A percentile compares a stretch with the other conserved stretches of the same genome.
These are phyloP conservation scores for Reticulitermes speratus DNA, from an alignment of 1,140 invertebrate species.

Conservation along the genomic window DNA sequence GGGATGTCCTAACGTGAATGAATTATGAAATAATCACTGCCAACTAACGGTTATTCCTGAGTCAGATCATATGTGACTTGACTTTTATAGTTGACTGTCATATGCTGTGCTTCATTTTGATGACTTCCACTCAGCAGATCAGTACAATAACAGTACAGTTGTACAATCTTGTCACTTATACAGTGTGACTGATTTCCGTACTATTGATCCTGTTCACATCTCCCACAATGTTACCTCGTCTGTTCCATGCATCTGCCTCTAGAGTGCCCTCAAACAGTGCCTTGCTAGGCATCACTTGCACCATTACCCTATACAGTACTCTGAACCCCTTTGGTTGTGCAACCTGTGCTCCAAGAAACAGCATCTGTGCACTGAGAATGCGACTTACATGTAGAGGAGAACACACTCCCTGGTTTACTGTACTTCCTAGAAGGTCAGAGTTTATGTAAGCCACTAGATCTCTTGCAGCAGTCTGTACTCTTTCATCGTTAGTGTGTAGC, in stretches of 20 bases:
- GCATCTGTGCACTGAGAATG: constrained; percentile 38
- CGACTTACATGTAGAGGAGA: constrained; percentile 39
- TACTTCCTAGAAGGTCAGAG: not conserved
- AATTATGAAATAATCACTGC: not conserved
- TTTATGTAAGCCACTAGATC: constrained; percentile 35
- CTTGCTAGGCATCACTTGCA: constrained; percentile 39
- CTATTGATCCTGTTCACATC: constrained; percentile 42
- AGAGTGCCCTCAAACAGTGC: constrained; percentile 45
- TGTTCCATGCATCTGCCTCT: constrained; percentile 37
- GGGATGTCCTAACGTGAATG: not conserved
- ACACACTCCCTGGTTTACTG: constrained; percentile 22
- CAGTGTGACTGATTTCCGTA: constrained; percentile 44
- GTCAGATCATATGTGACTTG: not conserved
- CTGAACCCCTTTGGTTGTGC: not conserved
- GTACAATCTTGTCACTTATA: constrained; percentile 39
- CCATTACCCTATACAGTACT: constrained; percentile 42
- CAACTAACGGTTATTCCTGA: not conserved
- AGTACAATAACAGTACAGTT: constrained; percentile 43
- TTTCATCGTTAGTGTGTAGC: constrained; percentile 34
- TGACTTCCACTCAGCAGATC: not conserved
- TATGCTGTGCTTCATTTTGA: not conserved
- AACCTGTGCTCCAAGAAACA: not conserved
- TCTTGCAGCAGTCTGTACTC: constrained; percentile 28
- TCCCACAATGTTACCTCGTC: constrained; percentile 37
- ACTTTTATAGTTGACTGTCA: not conserved